Conservation (phyloP, 2,113 vertebrate species). For the Orientallactaga bullata region DNA sequence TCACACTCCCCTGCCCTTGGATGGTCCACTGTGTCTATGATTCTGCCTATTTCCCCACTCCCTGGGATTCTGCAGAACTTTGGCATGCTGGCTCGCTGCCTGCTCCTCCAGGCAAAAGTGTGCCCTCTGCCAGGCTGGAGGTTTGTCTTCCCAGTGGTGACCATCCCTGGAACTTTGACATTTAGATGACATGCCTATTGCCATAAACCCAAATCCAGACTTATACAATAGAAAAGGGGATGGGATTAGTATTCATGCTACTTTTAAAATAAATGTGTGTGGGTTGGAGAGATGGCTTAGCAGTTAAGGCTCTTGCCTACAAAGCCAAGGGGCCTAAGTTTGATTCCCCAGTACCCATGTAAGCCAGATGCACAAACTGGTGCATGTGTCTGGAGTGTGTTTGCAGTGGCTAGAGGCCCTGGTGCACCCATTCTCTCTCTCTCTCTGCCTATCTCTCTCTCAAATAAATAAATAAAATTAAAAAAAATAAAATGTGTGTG, state of each 20-base stretch:
- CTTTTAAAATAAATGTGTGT: too few relatives aligned
- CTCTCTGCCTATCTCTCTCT: too few relatives aligned
- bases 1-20: neutral
- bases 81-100: neutral
- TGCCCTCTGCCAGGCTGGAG: neutral
- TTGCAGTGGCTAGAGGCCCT: too few relatives aligned
- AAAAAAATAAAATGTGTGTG: too few relatives aligned
- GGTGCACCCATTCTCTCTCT: too few relatives aligned
- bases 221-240: neutral
- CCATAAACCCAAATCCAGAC: neutral
- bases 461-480: too few relatives aligned
- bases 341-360: too few relatives aligned
- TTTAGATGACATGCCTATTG: neutral
- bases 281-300: too few relatives aligned
- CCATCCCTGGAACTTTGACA: neutral
- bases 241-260: neutral
- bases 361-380: too few relatives aligned
- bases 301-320: too few relatives aligned
- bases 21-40: neutral
- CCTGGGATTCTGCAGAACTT: neutral
- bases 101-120: accelerated
- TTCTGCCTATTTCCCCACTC: neutral
- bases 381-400: too few relatives aligned
- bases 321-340: too few relatives aligned
- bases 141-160: neutral